phyloP scores from a whole-genome alignment of 2,888 invertebrate species.

The Idaea straminata region DNA sequence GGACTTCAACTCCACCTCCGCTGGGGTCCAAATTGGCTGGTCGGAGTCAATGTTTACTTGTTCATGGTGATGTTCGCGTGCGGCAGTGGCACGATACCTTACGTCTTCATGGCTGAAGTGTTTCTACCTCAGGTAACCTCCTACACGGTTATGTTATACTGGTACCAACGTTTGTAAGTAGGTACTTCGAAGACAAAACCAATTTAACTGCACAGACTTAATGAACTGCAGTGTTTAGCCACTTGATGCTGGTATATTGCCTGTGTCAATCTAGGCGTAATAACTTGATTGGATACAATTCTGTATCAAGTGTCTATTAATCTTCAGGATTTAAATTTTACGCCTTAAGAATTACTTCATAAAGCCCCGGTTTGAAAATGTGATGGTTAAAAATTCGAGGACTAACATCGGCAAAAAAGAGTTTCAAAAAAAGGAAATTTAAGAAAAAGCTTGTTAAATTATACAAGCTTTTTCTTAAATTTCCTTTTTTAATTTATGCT shows the following conservation, averaged over 20 bases:
- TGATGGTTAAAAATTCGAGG: too few species aligned
- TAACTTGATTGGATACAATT: background rate
- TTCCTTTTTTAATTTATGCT: too few species aligned
- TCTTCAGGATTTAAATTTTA: too few species aligned
- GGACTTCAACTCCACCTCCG: constrained; percentile 51
- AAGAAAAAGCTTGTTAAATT: too few species aligned
- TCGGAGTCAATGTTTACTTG: constrained; percentile 43
- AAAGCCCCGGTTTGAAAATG: too few species aligned
- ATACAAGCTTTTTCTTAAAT: too few species aligned
- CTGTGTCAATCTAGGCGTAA: background rate
- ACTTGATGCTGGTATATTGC: background rate
- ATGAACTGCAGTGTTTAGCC: background rate
- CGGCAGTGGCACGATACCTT: constrained; percentile 57
- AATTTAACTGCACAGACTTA: too few species aligned
- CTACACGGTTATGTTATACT: background rate
- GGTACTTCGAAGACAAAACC: too few species aligned
- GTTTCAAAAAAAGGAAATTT: too few species aligned
- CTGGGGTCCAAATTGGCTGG: constrained; percentile 54
- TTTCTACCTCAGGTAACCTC: constrained; percentile 56
- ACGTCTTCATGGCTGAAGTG: constrained; percentile 48
- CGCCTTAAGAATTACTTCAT: too few species aligned
- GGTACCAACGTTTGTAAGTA: background rate
- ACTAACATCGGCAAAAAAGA: too few species aligned
- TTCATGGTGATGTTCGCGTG: constrained; percentile 42
- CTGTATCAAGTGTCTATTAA: background rate